Base-by-base conservation (phyloP, 2,888 invertebrate genomes). In the Drosophila emarginata region DNA sequence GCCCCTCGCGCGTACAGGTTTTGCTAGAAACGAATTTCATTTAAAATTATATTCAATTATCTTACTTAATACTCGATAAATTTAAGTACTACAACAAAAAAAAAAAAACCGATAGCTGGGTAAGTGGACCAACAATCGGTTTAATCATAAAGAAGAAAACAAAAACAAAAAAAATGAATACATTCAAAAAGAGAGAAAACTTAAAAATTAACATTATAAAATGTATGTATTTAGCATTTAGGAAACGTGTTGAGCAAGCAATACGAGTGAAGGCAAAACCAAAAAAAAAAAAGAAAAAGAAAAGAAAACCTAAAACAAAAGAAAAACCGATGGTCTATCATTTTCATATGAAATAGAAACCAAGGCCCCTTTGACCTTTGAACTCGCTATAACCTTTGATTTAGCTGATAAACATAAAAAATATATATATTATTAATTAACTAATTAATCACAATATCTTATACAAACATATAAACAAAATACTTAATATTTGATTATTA, bases 11-110 rank as follows among this genome's bases (percentile, higher is more conserved):
- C 73, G 68, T 66, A 75, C 75, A 89, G 91, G 91, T 91, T 91
- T 91, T 91, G 89, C 89, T 90, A 86, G 90, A 91, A 91, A 91
- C 91, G 91, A 91, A 91, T 90, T 89, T 87, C 82, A 70, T 73
- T 73, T 79, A 68, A 56, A 64, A 32, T 32, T 62, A 68, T 74
- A 78, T 61, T 50, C 45, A 28, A 40, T 45, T 45, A 45, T 21
- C 9, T 21, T 21, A 56, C 52, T 56, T 62, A 73, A 56, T 59
- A 61, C 52, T 68, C 15, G 36, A 59, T 74, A 80, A 77, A 36
- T 64, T 79, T 75, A 77, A 75, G 76, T 69, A 45, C 45, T 45
- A 45, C 72, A 64, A 77, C 32, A 7, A 32, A 9, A 64, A n/a
- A n/a, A 28, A 4, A 28, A 28, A 64, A 77, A 81, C 89, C 79